phyloP scores from a whole-genome alignment of 2,888 invertebrate species.

The Heliconius aoede region DNA sequence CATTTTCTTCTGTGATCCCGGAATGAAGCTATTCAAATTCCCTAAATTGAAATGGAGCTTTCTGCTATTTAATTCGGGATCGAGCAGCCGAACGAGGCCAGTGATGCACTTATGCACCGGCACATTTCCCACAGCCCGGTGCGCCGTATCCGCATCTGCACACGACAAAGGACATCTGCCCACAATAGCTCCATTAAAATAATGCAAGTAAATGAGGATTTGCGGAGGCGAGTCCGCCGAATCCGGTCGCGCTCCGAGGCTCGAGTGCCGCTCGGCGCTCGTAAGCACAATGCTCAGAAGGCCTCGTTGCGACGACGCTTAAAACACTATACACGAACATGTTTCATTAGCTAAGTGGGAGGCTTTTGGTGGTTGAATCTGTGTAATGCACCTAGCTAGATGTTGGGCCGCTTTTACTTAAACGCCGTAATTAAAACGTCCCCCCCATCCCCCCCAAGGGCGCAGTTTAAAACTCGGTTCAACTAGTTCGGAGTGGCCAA shows the following conservation, averaged over 20 bases:
- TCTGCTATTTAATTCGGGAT: slow-evolving; percentile 66
- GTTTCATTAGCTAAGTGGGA: slow-evolving; percentile 85
- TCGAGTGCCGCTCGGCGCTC: slow-evolving; percentile 56
- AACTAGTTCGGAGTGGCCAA: slow-evolving; percentile 79
- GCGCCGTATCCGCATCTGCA: slow-evolving; percentile 69
- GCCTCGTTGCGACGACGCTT: slow-evolving; percentile 67
- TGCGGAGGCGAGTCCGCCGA: slow-evolving; percentile 78
- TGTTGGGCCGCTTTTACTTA: slow-evolving; percentile 81
- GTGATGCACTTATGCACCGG: slow-evolving; percentile 77
- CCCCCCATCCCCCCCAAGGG: slow-evolving; percentile 65
- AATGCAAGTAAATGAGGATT: slow-evolving; percentile 84
- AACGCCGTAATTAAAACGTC: slow-evolving; percentile 82
- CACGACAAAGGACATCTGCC: slow-evolving; percentile 80
- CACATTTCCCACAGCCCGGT: slow-evolving; percentile 74
- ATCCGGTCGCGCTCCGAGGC: slow-evolving; percentile 65
- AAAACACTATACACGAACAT: slow-evolving; percentile 82
- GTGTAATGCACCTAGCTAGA: slow-evolving; percentile 81
- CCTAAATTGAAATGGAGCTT: slow-evolving; percentile 67
- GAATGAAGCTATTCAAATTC: slow-evolving; percentile 60
- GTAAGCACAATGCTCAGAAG: slow-evolving; percentile 65
- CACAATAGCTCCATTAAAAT: slow-evolving; percentile 84
- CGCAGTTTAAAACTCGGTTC: slow-evolving; percentile 79
- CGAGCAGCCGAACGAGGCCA: slow-evolving; percentile 71
- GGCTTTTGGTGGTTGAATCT: slow-evolving; percentile 84
- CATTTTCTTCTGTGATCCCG: slow-evolving; percentile 55